Percentiles rank a stretch among this genome's conserved stretches.
phyloP scores from a whole-genome alignment of 2,113 vertebrate species.

The Mesembrinibis cayennensis region DNA sequence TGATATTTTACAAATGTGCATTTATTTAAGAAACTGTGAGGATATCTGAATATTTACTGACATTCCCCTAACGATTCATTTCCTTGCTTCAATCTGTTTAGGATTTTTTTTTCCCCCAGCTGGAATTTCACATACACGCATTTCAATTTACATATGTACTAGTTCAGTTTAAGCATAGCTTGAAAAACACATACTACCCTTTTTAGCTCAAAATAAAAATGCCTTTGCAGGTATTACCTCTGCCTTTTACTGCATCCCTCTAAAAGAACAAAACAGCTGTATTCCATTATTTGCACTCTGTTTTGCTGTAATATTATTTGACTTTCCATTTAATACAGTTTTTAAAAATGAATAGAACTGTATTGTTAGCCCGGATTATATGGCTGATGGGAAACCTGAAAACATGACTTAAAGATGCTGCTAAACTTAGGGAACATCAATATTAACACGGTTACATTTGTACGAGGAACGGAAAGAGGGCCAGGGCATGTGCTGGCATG shows the following conservation, averaged over 20 bases:
- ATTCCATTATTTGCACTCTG: neutral
- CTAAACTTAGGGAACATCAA: neutral
- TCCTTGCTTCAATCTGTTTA: constrained; percentile 3
- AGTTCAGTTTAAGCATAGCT: neutral
- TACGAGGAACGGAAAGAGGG: neutral
- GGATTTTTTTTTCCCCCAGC: neutral
- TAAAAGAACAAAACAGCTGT: neutral
- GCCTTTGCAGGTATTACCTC: neutral
- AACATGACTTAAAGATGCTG: neutral
- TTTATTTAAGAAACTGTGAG: constrained; percentile 46
- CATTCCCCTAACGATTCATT: neutral
- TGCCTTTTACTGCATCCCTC: neutral
- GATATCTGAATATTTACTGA: constrained; percentile 36
- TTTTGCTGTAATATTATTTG: neutral
- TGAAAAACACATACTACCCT: neutral
- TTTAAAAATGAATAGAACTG: neutral
- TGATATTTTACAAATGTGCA: constrained; percentile 19
- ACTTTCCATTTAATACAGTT: neutral
- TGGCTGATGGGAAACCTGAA: neutral
- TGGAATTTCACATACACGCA: neutral
- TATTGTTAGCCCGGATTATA: neutral
- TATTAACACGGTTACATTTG: neutral
- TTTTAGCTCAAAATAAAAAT: neutral
- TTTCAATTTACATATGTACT: neutral
- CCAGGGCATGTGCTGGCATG: neutral